Conservation (phyloP, 2,797 vertebrate genomes). For the Cheracebus regulus region DNA sequence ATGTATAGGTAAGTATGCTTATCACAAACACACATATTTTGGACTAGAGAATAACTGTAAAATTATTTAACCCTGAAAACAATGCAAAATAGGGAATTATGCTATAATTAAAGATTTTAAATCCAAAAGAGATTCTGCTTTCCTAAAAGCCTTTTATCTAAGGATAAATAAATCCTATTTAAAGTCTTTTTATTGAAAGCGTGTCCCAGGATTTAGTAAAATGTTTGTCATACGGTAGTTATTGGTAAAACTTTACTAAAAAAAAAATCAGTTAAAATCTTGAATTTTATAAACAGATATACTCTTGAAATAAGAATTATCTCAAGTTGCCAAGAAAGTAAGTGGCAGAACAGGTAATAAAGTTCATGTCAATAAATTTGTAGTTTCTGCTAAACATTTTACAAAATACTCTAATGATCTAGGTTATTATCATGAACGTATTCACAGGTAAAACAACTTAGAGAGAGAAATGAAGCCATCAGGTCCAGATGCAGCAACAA, state of each 20-base stretch:
- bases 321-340: background rate
- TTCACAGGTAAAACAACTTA: conserved; percentile 3
- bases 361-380: background rate
- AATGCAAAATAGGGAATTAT: background rate
- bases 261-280: background rate
- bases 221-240: background rate
- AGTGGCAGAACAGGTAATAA: background rate
- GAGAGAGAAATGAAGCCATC: background rate
- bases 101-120: background rate
- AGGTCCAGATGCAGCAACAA: background rate
- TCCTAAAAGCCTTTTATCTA: background rate
- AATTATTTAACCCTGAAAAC: conserved; percentile 26
- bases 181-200: conserved; percentile 35
- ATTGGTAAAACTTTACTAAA: background rate
- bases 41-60: background rate
- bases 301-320: background rate
- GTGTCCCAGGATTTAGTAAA: background rate
- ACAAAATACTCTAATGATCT: background rate
- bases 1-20: background rate
- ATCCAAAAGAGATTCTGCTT: conserved; percentile 30
- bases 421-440: background rate
- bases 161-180: conserved; percentile 14
- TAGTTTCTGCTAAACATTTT: background rate
- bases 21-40: background rate
- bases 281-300: conserved; percentile 47